These are phyloP conservation scores for Saccostrea cuccullata DNA, from an alignment of 1,140 invertebrate species.

Conservation along the genomic window DNA sequence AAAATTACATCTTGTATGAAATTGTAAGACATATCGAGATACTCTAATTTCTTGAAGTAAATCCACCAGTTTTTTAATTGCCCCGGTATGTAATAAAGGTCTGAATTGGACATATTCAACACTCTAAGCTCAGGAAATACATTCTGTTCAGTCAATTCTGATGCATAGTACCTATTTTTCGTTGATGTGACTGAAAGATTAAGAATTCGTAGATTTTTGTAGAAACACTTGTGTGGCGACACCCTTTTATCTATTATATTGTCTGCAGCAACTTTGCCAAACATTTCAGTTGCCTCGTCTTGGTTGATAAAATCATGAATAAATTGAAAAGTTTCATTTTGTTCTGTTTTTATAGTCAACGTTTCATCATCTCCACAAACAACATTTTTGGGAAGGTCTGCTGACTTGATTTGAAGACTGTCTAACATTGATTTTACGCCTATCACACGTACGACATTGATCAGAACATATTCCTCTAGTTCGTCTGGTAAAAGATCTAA, in stretches of 20 bases:
- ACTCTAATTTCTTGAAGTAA: slow-evolving; percentile 60
- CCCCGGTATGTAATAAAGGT: slow-evolving; percentile 46
- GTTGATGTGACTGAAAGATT: slow-evolving; percentile 47
- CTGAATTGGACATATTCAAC: slow-evolving; percentile 58
- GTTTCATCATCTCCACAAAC: slow-evolving; percentile 59
- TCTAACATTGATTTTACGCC: slow-evolving; percentile 24
- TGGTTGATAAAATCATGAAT: not conserved
- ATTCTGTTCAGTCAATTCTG: slow-evolving; percentile 54
- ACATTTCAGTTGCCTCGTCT: not conserved
- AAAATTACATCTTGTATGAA: slow-evolving; percentile 54
- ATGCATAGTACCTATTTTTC: slow-evolving; percentile 51
- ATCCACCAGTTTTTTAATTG: slow-evolving; percentile 57
- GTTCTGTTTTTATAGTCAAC: slow-evolving; percentile 38
- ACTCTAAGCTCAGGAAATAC: slow-evolving; percentile 47
- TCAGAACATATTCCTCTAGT: slow-evolving; percentile 44
- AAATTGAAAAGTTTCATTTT: slow-evolving; percentile 55
- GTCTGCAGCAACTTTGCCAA: slow-evolving; percentile 7
- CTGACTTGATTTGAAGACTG: slow-evolving; percentile 39
- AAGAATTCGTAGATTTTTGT: slow-evolving; percentile 39
- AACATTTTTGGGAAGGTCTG: slow-evolving; percentile 48
- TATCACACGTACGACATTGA: slow-evolving; percentile 27
- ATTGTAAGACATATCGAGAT: slow-evolving; percentile 63
- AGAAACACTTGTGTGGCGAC: slow-evolving; percentile 55
- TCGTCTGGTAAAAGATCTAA: slow-evolving; percentile 47
- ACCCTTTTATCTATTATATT: slow-evolving; percentile 43